Evolutionary conservation across 2,888 invertebrate species (phyloP).

Genomic region (Boloria euphrosyne): DNA sequence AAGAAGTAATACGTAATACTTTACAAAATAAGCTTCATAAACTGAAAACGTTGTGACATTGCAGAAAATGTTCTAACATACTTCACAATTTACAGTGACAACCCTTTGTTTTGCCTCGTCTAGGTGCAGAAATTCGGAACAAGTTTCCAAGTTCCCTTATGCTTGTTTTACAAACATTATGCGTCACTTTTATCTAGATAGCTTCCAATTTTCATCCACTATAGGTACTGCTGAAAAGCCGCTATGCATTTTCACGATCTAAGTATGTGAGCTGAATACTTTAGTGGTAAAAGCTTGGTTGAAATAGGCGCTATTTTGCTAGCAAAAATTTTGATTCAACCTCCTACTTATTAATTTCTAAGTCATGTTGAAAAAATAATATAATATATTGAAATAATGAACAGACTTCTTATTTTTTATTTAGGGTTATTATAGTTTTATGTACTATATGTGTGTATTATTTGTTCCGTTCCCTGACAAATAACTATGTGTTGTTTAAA

Average conservation of each 20-base stretch:
- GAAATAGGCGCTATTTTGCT: not conserved
- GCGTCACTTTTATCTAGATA: conserved; percentile 15
- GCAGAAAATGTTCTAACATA: conserved; percentile 22
- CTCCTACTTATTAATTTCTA: no score
- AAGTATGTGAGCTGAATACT: conserved; percentile 7
- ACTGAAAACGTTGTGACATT: not conserved
- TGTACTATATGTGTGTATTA: no score
- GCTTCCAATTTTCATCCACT: conserved; percentile 3
- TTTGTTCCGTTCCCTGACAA: no score
- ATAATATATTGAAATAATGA: no score
- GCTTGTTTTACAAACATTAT: conserved; percentile 15
- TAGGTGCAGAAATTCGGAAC: conserved; percentile 24
- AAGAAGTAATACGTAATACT: not conserved
- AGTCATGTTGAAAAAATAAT: no score
- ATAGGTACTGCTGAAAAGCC: not conserved
- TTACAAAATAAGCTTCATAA: conserved; percentile 13
- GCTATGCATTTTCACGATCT: not conserved
- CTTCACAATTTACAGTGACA: conserved; percentile 28
- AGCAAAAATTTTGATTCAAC: not conserved
- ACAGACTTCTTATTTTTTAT: no score
- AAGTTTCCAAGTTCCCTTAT: conserved; percentile 17
- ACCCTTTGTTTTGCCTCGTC: conserved; percentile 17
- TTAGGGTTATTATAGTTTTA: no score
- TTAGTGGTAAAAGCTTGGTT: not conserved
- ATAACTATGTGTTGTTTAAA: no score